phyloP scores from a whole-genome alignment of 1,140 invertebrate species.

The Drosophila pachea region DNA sequence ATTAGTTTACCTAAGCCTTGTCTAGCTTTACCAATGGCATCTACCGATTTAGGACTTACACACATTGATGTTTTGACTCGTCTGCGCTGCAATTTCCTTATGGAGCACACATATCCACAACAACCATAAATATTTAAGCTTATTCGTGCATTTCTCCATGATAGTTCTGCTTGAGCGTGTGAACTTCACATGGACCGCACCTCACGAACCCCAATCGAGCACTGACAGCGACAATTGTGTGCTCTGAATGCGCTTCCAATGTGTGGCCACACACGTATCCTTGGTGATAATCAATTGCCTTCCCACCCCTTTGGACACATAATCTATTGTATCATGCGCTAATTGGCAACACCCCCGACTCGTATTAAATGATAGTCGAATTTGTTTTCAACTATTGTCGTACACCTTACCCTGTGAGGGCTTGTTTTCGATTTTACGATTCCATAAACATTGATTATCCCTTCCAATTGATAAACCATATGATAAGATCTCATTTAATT shows the following conservation, averaged over 20 bases:
- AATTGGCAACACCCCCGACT: constrained; percentile 26
- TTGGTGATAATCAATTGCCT: constrained; percentile 73
- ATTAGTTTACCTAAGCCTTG: constrained; percentile 53
- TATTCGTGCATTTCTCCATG: constrained; percentile 23
- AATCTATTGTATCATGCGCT: constrained; percentile 45
- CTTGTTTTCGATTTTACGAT: too few relatives aligned
- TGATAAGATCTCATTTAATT: constrained; percentile 16
- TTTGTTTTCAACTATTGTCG: too few relatives aligned
- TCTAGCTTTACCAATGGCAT: not conserved
- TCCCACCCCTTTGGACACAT: constrained; percentile 5
- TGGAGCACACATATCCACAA: constrained; percentile 26
- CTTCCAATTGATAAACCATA: not conserved
- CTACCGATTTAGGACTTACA: constrained; percentile 65
- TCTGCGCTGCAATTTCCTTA: constrained; percentile 54
- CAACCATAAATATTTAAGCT: constrained; percentile 42
- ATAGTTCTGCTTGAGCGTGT: constrained; percentile 20
- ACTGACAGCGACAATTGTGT: constrained; percentile 36
- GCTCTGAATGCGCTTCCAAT: constrained; percentile 31
- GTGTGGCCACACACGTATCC: constrained; percentile 66
- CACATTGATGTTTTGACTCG: constrained; percentile 75
- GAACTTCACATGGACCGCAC: constrained; percentile 39
- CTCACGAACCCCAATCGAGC: constrained; percentile 42
- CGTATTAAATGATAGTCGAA: not conserved
- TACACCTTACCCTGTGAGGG: too few relatives aligned
- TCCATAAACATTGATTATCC: not conserved